Percentiles rank a stretch among this genome's conserved stretches.
These are phyloP conservation scores for Epistrophe eligans DNA, from an alignment of 2,888 invertebrate genomes.

Conservation along the genomic window DNA sequence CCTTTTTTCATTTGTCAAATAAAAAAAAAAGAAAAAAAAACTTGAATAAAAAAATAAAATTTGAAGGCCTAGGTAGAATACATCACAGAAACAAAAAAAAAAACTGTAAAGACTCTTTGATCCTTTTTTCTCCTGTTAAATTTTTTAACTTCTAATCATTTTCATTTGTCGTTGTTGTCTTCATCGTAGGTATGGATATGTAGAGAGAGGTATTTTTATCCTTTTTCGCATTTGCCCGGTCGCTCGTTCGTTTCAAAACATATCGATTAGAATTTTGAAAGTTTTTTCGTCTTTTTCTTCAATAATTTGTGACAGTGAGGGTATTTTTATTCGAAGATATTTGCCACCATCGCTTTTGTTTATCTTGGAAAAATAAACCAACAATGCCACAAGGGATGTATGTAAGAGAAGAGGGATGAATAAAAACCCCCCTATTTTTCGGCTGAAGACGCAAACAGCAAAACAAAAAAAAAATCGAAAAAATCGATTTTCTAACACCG, in stretches of 20 bases:
- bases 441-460: not conserved
- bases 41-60: constrained; percentile 11
- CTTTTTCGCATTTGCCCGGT: not conserved
- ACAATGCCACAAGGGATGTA: constrained; percentile 62
- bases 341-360: constrained; percentile 65
- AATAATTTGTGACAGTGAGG: constrained; percentile 12
- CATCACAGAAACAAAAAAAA: constrained; percentile 6
- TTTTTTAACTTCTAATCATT: constrained; percentile 61
- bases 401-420: constrained; percentile 38
- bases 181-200: not conserved
- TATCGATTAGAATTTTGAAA: constrained; percentile 67
- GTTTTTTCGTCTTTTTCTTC: constrained; percentile 13
- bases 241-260: constrained; percentile 17
- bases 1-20: constrained; percentile 25
- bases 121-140: constrained; percentile 55
- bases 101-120: constrained; percentile 62
- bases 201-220: constrained; percentile 1
- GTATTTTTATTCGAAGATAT: constrained; percentile 37
- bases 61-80: constrained; percentile 39
- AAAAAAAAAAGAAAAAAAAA: no score
- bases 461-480: constrained; percentile 42
- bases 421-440: constrained; percentile 4
- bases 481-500: constrained; percentile 73
- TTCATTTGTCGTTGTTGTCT: constrained; percentile 37
- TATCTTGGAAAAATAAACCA: constrained; percentile 59